Evolutionary conservation across 2,797 vertebrate genomes (phyloP), one percentile per base, ranked within the genome.

Genomic region (Darevskia mixta): DNA sequence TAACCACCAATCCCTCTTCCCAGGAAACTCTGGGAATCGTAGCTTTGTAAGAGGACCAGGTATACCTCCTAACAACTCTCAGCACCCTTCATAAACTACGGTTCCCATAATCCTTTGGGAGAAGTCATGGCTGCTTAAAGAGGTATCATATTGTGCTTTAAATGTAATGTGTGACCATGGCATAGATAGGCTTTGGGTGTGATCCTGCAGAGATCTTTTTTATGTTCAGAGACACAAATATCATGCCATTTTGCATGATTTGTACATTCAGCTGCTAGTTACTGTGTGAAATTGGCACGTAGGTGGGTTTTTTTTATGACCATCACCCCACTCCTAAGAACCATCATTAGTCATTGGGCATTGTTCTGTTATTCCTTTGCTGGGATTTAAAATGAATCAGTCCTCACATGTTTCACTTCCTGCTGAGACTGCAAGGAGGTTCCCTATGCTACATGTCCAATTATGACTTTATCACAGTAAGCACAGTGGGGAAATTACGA

Each of bases 381-480:
- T 79, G 45, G 25, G 13, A 58, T 55, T 32, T 80, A 71, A 49
- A 35, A 72, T 27, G 67, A 32, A 72, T 72, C 5, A 35, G 29
- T 49, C 18, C n/a, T 55, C 29, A 32, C 29, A 73, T 25, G 23
- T 73, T 84, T 84, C 58, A 75, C 29, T 61, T 41, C 6, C 29
- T 15, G 18, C 25, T 27, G 69, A 83, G n/a, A 35, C 83, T 81
- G 78, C 29, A 87, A 64, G 73, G 77, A 90, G 69, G 3, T 89
- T 85, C 89, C 88, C 29, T 58, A 94, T 71, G 88, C 75, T 83
- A 78, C 80, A 93, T 85, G 87, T 35, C 76, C 18, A 82, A 15
- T n/a, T 89, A 77, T 35, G 91, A 81, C 87, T 81, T 23, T 79
- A 86, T 41, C 89, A 90, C 89, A 15, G 9, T 43, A 27, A 64